These are phyloP conservation scores for Nematolebias whitei DNA, from an alignment of 2,113 vertebrate genomes.

Conservation along the genomic window DNA sequence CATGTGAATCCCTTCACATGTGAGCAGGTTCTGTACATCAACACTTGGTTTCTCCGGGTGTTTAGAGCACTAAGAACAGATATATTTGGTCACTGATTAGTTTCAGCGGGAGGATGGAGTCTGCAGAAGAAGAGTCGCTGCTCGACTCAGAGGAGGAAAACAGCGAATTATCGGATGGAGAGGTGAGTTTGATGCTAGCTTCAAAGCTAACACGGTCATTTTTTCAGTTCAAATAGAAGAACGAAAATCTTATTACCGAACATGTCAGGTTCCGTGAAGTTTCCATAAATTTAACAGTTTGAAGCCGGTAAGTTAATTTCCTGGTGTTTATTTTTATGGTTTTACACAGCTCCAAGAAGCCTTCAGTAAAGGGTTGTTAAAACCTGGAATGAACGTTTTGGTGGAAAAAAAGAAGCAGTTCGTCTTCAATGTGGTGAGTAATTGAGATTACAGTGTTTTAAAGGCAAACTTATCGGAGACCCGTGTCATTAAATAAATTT, in stretches of 20 bases:
- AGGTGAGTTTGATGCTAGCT: conserved; percentile 71
- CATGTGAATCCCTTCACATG: conserved; percentile 53
- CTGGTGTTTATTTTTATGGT: neutral
- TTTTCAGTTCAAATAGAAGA: neutral
- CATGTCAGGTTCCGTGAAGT: neutral
- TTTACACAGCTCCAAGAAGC: conserved; percentile 88
- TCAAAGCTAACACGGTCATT: neutral
- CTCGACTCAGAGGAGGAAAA: conserved; percentile 83
- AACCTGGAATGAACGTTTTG: conserved; percentile 90
- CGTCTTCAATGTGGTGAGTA: conserved; percentile 87
- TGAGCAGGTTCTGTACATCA: neutral
- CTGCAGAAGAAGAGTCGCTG: conserved; percentile 63
- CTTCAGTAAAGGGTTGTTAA: conserved; percentile 85
- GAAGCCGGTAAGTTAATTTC: no score
- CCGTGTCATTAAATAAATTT: no score
- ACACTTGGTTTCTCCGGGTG: accelerated
- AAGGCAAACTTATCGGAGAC: neutral
- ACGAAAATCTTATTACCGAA: neutral
- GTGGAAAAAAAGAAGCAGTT: conserved; percentile 80
- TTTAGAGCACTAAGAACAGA: accelerated
- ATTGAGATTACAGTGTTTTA: neutral
- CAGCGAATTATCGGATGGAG: conserved; percentile 80
- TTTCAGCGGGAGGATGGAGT: conserved; percentile 58
- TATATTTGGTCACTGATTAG: conserved; percentile 29
- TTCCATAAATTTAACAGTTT: no score